Evolutionary conservation across 2,888 invertebrate genomes (phyloP).

Genomic region (Chelonus formosanus): DNA sequence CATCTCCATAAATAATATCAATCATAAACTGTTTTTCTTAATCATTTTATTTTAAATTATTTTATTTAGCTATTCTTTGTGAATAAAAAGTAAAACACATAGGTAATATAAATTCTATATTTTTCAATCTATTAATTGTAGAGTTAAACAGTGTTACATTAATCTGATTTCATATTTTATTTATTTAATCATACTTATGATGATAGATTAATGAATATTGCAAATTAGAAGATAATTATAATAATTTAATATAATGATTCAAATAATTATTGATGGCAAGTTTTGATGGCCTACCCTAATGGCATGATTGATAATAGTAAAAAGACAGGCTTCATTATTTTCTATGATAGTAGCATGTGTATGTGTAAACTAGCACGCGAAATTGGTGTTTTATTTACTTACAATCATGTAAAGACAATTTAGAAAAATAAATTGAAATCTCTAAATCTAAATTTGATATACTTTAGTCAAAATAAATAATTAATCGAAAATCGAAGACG

Average conservation of each 20-base stretch:
- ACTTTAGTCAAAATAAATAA: no score
- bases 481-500: slow-evolving; percentile 48
- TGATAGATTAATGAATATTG: slow-evolving; percentile 49
- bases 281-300: slow-evolving; percentile 57
- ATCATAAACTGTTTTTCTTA: not conserved
- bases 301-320: slow-evolving; percentile 39
- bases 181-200: not conserved
- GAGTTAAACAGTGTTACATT: slow-evolving; percentile 17
- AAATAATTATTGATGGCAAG: slow-evolving; percentile 56
- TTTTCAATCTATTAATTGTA: slow-evolving; percentile 19
- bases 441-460: no score
- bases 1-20: not conserved
- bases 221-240: slow-evolving; percentile 42
- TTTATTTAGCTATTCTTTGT: not conserved
- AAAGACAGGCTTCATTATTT: slow-evolving; percentile 10
- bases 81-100: slow-evolving; percentile 4
- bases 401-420: slow-evolving; percentile 48
- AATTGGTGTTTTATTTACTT: slow-evolving; percentile 48
- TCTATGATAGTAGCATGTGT: not conserved
- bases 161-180: not conserved
- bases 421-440: slow-evolving; percentile 35
- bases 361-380: slow-evolving; percentile 39
- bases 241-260: slow-evolving; percentile 35
- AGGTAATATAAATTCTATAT: slow-evolving; percentile 16
- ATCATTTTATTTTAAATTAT: not conserved